Percentiles rank a stretch among this genome's conserved stretches.
Evolutionary conservation across 2,888 invertebrate species (phyloP).

Genomic region (Dryocosmus kuriphilus): DNA sequence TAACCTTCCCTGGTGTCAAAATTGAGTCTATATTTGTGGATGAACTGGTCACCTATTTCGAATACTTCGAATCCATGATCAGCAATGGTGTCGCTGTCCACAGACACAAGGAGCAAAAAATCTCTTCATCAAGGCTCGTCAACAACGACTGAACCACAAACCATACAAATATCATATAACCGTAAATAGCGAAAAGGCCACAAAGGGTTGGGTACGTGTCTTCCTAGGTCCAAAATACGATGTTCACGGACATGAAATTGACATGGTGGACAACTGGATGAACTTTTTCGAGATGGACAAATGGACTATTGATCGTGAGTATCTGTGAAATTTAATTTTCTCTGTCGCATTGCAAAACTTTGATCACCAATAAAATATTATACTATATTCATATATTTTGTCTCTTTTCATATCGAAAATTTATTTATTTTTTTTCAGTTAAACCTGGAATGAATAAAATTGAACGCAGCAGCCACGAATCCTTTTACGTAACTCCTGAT

Average conservation of each 20-base stretch:
- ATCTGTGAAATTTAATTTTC: background rate
- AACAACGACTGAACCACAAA: constrained; percentile 85
- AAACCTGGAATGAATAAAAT: constrained; percentile 74
- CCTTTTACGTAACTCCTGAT: constrained; percentile 66
- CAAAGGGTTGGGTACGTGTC: constrained; percentile 81
- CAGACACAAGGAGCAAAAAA: constrained; percentile 71
- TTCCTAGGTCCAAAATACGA: constrained; percentile 86
- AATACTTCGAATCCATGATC: constrained; percentile 81
- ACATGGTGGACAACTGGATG: constrained; percentile 80
- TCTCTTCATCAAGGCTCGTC: constrained; percentile 81
- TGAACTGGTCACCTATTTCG: constrained; percentile 85
- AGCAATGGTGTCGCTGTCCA: constrained; percentile 81
- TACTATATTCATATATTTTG: too few species aligned
- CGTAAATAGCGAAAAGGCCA: constrained; percentile 77
- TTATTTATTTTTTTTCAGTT: constrained; percentile 61
- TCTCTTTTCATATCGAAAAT: background rate
- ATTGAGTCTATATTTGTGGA: constrained; percentile 83
- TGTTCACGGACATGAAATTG: constrained; percentile 79
- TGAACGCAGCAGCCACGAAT: constrained; percentile 68
- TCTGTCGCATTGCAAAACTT: background rate
- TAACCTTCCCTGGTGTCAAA: constrained; percentile 81
- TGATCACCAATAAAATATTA: background rate
- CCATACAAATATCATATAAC: constrained; percentile 77
- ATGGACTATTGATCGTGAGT: constrained; percentile 66
- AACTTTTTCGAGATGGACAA: constrained; percentile 82